These are phyloP conservation scores for Desmodus rotundus DNA, from an alignment of 2,113 vertebrate species.

Conservation along the genomic window DNA sequence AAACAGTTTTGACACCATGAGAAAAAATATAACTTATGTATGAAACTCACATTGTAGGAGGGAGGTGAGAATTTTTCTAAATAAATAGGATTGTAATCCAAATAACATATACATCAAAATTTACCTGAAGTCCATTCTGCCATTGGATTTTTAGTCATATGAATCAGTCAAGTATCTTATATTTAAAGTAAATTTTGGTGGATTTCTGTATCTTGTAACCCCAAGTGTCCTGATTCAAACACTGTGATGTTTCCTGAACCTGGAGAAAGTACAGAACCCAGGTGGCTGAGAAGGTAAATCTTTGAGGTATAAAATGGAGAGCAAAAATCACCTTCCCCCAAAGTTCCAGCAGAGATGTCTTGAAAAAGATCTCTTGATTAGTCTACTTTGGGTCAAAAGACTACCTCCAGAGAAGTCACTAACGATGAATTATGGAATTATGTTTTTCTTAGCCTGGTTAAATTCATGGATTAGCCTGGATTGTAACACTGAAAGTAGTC, in stretches of 20 bases:
- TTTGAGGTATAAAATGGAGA: neutral
- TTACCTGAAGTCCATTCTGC: neutral
- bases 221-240: neutral
- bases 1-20: neutral
- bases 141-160: neutral
- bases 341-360: neutral
- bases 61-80: neutral
- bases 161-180: neutral
- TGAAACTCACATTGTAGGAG: neutral
- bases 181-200: neutral
- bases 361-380: neutral
- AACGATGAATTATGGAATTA: neutral
- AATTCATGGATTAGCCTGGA: neutral
- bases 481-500: neutral
- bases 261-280: neutral
- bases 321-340: neutral
- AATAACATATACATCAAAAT: neutral
- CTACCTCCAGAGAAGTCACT: neutral
- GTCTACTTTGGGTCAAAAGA: neutral
- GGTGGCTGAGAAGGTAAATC: neutral
- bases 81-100: neutral
- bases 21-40: neutral
- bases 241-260: neutral
- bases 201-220: neutral
- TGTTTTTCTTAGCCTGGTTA: neutral